These are phyloP conservation scores for Lepus americanus DNA, from an alignment of 2,113 vertebrate genomes.

Conservation along the genomic window DNA sequence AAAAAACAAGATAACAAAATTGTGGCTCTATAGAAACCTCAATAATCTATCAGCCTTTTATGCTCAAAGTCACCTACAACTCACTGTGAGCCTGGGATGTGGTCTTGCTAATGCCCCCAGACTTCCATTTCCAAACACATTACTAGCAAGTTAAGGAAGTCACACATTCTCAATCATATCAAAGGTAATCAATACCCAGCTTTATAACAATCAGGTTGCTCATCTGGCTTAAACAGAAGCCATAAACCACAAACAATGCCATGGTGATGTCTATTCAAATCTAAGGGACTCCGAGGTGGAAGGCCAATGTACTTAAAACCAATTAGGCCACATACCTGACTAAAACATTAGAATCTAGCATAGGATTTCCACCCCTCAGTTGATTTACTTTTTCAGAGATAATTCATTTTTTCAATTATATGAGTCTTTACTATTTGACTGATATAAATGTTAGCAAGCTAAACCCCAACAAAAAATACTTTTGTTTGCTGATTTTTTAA, in stretches of 20 bases:
- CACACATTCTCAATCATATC: not conserved
- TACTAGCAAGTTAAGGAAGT: not conserved
- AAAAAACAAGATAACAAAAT: not conserved
- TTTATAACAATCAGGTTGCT: slow-evolving; percentile 38
- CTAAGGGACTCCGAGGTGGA: not conserved
- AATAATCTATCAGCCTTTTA: not conserved
- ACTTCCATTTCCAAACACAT: not conserved
- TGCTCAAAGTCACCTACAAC: not conserved
- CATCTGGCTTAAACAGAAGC: slow-evolving; percentile 5
- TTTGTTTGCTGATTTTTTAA: not conserved
- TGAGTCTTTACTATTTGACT: not conserved
- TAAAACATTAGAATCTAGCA: not conserved
- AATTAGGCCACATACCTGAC: not conserved
- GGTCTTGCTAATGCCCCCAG: not conserved
- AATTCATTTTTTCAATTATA: not conserved
- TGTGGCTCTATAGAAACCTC: not conserved
- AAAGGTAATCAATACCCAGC: slow-evolving; percentile 41
- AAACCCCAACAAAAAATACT: not conserved
- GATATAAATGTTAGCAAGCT: not conserved
- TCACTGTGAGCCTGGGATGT: not conserved
- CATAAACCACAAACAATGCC: not conserved
- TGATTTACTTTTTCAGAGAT: not conserved
- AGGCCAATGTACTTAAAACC: not conserved
- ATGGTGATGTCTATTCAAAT: not conserved
- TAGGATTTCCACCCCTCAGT: not conserved